These are phyloP conservation scores for Acrobasis repandana DNA, from an alignment of 2,888 invertebrate species.

Conservation along the genomic window DNA sequence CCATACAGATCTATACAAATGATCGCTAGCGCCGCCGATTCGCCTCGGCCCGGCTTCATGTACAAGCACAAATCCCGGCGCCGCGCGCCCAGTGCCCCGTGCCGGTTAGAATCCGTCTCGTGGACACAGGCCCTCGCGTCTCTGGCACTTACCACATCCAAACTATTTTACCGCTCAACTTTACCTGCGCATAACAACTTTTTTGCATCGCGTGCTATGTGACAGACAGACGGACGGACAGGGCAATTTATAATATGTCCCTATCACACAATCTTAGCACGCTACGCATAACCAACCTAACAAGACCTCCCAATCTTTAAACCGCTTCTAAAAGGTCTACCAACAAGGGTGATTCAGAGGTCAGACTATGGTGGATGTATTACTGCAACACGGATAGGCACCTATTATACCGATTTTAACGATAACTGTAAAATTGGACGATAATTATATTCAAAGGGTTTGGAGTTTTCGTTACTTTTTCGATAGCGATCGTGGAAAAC, in stretches of 20 bases:
- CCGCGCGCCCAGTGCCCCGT: too few relatives aligned
- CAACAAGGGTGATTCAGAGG: slow-evolving; percentile 23
- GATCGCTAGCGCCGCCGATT: too few relatives aligned
- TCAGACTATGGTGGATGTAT: slow-evolving; percentile 38
- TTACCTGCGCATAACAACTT: slow-evolving; percentile 49
- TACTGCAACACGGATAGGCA: slow-evolving; percentile 30
- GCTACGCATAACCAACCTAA: slow-evolving; percentile 44
- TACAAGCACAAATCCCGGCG: too few relatives aligned
- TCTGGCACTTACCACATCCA: slow-evolving; percentile 38
- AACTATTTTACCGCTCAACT: neutral
- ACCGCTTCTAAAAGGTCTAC: slow-evolving; percentile 6
- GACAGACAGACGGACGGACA: slow-evolving; percentile 80
- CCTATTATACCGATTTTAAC: slow-evolving; percentile 42
- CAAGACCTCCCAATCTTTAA: slow-evolving; percentile 33
- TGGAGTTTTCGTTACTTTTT: slow-evolving; percentile 33
- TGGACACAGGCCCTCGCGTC: too few relatives aligned
- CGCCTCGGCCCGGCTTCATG: too few relatives aligned
- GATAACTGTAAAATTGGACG: slow-evolving; percentile 52
- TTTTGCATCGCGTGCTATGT: slow-evolving; percentile 78
- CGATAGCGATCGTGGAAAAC: slow-evolving; percentile 33
- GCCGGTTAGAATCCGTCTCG: too few relatives aligned
- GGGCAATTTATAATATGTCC: slow-evolving; percentile 80
- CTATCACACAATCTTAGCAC: slow-evolving; percentile 68
- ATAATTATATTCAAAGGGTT: slow-evolving; percentile 59
- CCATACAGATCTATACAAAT: too few relatives aligned